Base-by-base conservation (phyloP, 35 echinoderm and acorn worm genomes). In the Stichopus chloronotus region DNA sequence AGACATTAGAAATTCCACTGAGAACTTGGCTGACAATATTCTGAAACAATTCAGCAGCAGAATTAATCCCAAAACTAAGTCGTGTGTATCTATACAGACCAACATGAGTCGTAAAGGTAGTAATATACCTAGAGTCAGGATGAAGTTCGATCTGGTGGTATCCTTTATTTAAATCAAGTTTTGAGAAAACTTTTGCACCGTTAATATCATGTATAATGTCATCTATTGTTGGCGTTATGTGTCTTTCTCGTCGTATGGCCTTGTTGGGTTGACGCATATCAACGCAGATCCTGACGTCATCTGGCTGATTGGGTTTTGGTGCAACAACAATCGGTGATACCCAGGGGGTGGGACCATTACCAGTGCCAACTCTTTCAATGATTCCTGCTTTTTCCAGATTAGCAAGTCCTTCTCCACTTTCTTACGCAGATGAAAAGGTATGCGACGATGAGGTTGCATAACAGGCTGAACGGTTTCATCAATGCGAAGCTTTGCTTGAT, bases 401-500 rank as follows among this genome's bases (percentile, higher is more conserved):
- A 6, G 21, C 16, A 17, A 91, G 43, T 22, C 78, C 79, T 59
- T 92, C 59, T 57, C 94, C 25, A 92, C 95, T 58, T 94, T 94
- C 57, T 94, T 92, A 3, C 91, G 55, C 22, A 94, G 17, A 57
- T 96, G 93, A 20, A 96, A 96, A 17, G 95, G 93, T 11, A 92
- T 94, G 7, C 93, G 59, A 2, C 90, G 61, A 72, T 94, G 93
- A 25, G 90, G 93, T 86, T 94, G 93, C 4, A 91, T 85, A 63
- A 96, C 56, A 7, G 93, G 93, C 24, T 14, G 20, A 24, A 96
- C 78, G 59, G 81, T 54, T 4, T 87, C 61, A 56, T 92, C 76
- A 23, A 90, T 91, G 63, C 94, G 93, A 5, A 94, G 17, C 68
- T 92, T 94, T 16, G 56, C 57, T 84, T 89, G 19, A 71, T 53